Conservation (phyloP, 2,797 vertebrate species). For the Aplochiton taeniatus region DNA sequence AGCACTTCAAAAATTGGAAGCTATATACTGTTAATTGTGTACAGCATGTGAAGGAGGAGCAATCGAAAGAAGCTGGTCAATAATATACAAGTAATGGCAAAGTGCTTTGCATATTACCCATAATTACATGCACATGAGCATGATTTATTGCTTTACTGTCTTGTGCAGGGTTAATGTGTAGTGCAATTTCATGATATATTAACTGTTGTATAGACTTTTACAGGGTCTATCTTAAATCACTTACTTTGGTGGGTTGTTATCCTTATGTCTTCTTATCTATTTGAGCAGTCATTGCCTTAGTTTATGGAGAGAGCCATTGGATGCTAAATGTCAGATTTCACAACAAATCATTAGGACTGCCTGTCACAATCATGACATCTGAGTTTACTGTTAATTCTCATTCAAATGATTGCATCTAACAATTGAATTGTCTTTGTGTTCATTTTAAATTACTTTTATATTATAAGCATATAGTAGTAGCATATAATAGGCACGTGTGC, state of each 20-base stretch:
- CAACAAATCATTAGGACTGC: too few relatives aligned
- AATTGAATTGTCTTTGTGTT: too few relatives aligned
- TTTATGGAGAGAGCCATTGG: too few relatives aligned
- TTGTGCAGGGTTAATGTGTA: slow-evolving; percentile 72
- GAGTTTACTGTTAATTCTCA: too few relatives aligned
- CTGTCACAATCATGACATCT: too few relatives aligned
- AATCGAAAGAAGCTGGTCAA: slow-evolving; percentile 65
- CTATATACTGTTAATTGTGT: slow-evolving; percentile 11
- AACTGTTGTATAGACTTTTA: slow-evolving; percentile 58
- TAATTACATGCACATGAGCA: slow-evolving; percentile 68
- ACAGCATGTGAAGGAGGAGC: slow-evolving; percentile 37
- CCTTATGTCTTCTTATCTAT: background rate
- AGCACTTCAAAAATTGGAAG: slow-evolving; percentile 30
- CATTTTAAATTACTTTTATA: too few relatives aligned
- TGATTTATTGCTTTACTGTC: slow-evolving; percentile 69
- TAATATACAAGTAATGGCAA: slow-evolving; percentile 63
- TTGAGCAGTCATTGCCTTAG: background rate
- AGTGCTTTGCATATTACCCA: slow-evolving; percentile 63
- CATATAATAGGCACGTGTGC: too few relatives aligned
- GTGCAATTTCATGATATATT: slow-evolving; percentile 56
- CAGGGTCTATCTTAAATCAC: slow-evolving; percentile 21
- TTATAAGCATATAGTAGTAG: too few relatives aligned
- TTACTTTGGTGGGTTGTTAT: background rate
- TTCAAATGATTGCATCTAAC: too few relatives aligned
- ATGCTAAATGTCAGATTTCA: too few relatives aligned